phyloP scores from a whole-genome alignment of 2,797 vertebrate genomes.

The Lindbergichthys nudifrons region DNA sequence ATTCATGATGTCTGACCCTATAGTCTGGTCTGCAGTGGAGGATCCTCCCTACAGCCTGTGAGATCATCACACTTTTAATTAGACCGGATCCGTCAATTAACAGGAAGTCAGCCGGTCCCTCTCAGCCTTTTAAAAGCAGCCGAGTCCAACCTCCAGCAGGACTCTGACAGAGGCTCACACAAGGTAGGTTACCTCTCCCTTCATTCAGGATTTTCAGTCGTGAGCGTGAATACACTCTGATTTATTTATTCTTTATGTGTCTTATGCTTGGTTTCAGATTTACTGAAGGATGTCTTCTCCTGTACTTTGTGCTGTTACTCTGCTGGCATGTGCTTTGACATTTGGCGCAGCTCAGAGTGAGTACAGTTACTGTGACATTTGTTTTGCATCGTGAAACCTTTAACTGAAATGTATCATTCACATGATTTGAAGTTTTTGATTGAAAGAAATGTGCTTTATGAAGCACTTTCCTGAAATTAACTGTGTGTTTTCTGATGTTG shows the following conservation, averaged over 20 bases:
- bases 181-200: slow-evolving; percentile 41
- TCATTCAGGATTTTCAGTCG: background rate
- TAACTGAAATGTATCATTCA: background rate
- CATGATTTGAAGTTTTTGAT: background rate
- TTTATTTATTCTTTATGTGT: background rate
- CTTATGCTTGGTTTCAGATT: slow-evolving; percentile 46
- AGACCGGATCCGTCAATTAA: slow-evolving; percentile 68
- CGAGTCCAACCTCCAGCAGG: slow-evolving; percentile 21
- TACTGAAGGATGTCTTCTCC: slow-evolving; percentile 63
- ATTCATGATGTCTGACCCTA: slow-evolving; percentile 65
- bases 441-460: background rate
- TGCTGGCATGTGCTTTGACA: slow-evolving; percentile 58
- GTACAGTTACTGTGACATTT: slow-evolving; percentile 40
- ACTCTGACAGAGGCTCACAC: slow-evolving; percentile 32
- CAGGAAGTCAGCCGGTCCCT: slow-evolving; percentile 38
- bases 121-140: slow-evolving; percentile 72
- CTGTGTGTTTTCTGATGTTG: slow-evolving; percentile 16
- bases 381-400: background rate
- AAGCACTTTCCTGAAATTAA: slow-evolving; percentile 8
- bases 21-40: slow-evolving; percentile 36
- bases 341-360: slow-evolving; percentile 73
- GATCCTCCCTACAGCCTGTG: slow-evolving; percentile 72
- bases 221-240: background rate
- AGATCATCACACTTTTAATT: slow-evolving; percentile 76
- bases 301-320: slow-evolving; percentile 45